Percentiles rank a stretch among this genome's conserved stretches.
phyloP scores from a whole-genome alignment of 2,113 vertebrate genomes.

The Campylomormyrus numenius region DNA sequence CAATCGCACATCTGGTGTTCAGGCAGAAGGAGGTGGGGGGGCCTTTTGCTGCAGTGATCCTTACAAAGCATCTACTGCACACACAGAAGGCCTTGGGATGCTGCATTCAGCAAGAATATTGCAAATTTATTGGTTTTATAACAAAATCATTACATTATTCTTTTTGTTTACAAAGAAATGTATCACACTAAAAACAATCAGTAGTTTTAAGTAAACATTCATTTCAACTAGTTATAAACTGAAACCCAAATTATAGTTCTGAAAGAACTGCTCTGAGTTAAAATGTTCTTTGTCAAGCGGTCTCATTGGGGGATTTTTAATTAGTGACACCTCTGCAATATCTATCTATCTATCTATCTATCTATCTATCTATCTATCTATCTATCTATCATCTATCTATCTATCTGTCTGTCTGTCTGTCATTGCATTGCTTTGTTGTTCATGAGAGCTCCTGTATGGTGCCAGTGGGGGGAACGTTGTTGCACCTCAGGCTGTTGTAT shows the following conservation, averaged over 20 bases:
- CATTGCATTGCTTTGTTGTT: no score
- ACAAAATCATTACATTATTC: background rate
- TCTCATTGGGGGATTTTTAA: background rate
- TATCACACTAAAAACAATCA: background rate
- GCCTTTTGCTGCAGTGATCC: background rate
- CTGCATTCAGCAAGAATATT: background rate
- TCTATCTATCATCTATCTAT: no score
- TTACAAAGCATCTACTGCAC: background rate
- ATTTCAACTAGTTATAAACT: background rate
- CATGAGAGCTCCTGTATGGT: no score
- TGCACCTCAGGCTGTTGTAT: no score
- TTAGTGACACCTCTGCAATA: background rate
- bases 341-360: no score
- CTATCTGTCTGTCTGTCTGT: background rate
- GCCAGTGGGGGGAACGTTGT: no score
- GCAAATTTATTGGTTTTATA: background rate
- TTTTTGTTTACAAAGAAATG: background rate
- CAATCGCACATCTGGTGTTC: background rate
- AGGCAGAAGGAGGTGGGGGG: background rate
- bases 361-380: background rate
- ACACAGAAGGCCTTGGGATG: background rate
- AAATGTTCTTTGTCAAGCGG: background rate
- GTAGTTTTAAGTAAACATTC: background rate
- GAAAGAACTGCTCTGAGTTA: background rate
- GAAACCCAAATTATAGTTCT: background rate